Percentiles rank a stretch among this genome's conserved stretches.
These are phyloP conservation scores for Neodon shergylaensis DNA, from an alignment of 2,113 vertebrate genomes.

Conservation along the genomic window DNA sequence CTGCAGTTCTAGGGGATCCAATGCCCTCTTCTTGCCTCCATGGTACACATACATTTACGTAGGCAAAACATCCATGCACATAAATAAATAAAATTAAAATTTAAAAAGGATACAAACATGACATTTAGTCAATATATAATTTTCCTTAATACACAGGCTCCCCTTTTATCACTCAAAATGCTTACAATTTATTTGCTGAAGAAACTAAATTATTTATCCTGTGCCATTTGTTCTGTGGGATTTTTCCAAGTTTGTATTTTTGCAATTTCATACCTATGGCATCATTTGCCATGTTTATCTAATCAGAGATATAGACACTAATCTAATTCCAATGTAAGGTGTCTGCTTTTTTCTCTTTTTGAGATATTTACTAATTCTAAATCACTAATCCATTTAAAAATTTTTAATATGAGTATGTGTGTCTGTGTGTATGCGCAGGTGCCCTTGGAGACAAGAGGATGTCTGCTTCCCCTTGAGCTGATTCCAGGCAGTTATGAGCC, in stretches of 20 bases:
- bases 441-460: background rate
- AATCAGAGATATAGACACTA: background rate
- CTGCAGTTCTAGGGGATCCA: background rate
- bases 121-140: background rate
- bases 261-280: background rate
- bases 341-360: conserved; percentile 21
- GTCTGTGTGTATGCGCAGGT: background rate
- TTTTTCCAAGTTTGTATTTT: conserved; percentile 16
- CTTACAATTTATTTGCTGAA: conserved; percentile 46
- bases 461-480: background rate
- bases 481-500: background rate
- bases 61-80: background rate
- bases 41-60: background rate
- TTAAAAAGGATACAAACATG: background rate
- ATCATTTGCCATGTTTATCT: background rate
- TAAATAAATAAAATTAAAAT: background rate
- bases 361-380: background rate
- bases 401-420: background rate
- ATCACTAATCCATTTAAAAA: background rate
- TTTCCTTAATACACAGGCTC: background rate
- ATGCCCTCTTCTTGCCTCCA: no score
- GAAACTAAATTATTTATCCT: background rate
- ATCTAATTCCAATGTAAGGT: conserved; percentile 15
- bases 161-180: conserved; percentile 10
- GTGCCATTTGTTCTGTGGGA: background rate